Base-by-base conservation (phyloP, 2,797 vertebrate genomes). In the Apogon talboti region DNA sequence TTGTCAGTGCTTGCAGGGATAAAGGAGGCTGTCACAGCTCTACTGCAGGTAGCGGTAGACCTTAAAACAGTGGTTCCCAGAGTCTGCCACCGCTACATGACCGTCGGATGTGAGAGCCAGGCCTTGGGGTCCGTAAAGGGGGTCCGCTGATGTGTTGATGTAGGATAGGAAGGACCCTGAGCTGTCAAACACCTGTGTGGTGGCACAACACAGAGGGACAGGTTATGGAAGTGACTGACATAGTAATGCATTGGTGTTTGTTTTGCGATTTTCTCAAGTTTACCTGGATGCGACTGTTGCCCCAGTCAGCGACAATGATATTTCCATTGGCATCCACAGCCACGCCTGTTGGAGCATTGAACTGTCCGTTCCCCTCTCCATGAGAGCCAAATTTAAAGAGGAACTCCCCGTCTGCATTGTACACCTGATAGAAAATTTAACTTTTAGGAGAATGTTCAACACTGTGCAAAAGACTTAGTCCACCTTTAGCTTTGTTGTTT, bases 31-130 rank as follows among this genome's bases (percentile, higher is more conserved):
- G 16, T 8, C 55, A 48, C 40, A 0, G 53, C 33, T 86, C 90
- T 95, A 98, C 95, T 98, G 97, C 89, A 99, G 94, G 93, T 98
- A 99, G 72, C 97, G 95, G 86, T 99, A 99, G 55, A 98, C 96
- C 90, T 99, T 99, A 91, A 99, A 99, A 89, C 97, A 99, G 93
- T 99, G 97, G 93, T 99, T 99, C 71, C 97, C 97, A 0, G 97
- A 97, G 86, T 99, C 97, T 0, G 97, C 97, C 86, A 98, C 97
- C 0, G 96, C 96, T 66, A 99, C 97, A 0, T 99, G 97, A 16
- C 97, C 97, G 0, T 99, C 97, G 0, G 96, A 96, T 10, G 97
- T 98, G 78, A 99, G 95, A 11, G 97, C 95, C 92, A 99, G 86
- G 62, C 96, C 97, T 88, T 98, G 97, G 0, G 97, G 97, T 5